These are phyloP conservation scores for Microchirus variegatus DNA, from an alignment of 2,797 vertebrate species.

Conservation along the genomic window DNA sequence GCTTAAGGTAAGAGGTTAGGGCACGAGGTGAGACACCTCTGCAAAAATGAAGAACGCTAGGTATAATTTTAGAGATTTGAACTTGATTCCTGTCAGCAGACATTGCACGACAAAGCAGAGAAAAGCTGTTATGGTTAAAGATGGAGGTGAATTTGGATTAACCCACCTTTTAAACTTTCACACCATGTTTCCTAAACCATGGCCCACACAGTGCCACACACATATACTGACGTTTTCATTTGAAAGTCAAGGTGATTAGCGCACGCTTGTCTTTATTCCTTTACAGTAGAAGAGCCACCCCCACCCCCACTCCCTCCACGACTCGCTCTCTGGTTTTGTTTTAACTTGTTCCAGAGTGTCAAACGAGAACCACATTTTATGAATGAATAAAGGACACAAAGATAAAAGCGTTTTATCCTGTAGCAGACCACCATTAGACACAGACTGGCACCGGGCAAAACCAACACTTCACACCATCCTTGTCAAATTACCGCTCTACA, in stretches of 20 bases:
- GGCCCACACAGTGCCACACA: slow-evolving; percentile 46
- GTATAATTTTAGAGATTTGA: slow-evolving; percentile 23
- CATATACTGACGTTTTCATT: slow-evolving; percentile 40
- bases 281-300: slow-evolving; percentile 43
- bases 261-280: slow-evolving; percentile 56
- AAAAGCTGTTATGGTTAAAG: slow-evolving; percentile 43
- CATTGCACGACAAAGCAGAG: slow-evolving; percentile 10
- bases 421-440: slow-evolving; percentile 58
- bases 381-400: slow-evolving; percentile 65
- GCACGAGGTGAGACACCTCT: slow-evolving; percentile 40
- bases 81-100: slow-evolving; percentile 22
- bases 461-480: slow-evolving; percentile 54
- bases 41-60: slow-evolving; percentile 12
- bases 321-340: slow-evolving; percentile 35
- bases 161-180: slow-evolving; percentile 58
- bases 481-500: slow-evolving; percentile 51
- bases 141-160: slow-evolving; percentile 20
- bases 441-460: slow-evolving; percentile 43
- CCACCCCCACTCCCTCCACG: slow-evolving; percentile 21
- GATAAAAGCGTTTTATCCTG: slow-evolving; percentile 68
- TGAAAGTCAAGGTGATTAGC: slow-evolving; percentile 64
- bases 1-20: slow-evolving; percentile 31
- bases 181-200: slow-evolving; percentile 51
- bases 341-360: slow-evolving; percentile 73
- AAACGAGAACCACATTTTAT: slow-evolving; percentile 77